A percentile compares a stretch with the other conserved stretches of the same genome.
Conservation (phyloP, 2,888 invertebrate genomes). For the Pachycephus smyrnensis region DNA sequence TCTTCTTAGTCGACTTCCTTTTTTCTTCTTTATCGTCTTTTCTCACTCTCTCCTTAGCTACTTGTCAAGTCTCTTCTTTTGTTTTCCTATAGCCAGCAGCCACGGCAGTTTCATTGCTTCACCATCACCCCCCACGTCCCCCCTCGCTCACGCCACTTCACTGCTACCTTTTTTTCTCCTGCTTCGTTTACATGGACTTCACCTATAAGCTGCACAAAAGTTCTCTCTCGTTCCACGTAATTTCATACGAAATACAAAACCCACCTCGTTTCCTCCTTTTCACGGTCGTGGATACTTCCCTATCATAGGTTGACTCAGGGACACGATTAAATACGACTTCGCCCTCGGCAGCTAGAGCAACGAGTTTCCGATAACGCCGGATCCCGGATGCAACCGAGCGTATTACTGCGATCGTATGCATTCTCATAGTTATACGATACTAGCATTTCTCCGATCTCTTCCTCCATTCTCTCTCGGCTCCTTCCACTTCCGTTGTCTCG, state of each 20-base stretch:
- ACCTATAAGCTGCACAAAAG: neutral
- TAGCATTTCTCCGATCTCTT: neutral
- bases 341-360: slow-evolving; percentile 33
- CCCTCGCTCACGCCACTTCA: neutral
- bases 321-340: slow-evolving; percentile 38
- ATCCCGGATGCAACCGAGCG: slow-evolving; percentile 49
- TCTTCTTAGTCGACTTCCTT: slow-evolving; percentile 16
- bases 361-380: slow-evolving; percentile 56
- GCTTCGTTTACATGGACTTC: neutral
- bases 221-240: neutral
- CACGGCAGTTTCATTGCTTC: neutral
- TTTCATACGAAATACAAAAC: neutral
- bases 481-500: neutral
- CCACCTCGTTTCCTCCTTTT: neutral
- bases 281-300: neutral
- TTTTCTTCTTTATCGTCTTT: slow-evolving; percentile 36
- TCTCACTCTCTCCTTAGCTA: slow-evolving; percentile 19
- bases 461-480: neutral
- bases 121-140: no score
- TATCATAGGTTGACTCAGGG: neutral
- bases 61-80: slow-evolving; percentile 3
- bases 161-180: neutral
- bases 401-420: slow-evolving; percentile 40
- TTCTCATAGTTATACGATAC: neutral
- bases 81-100: neutral